phyloP scores from a whole-genome alignment of 2,888 invertebrate genomes.

The Coleophora flavipennella region DNA sequence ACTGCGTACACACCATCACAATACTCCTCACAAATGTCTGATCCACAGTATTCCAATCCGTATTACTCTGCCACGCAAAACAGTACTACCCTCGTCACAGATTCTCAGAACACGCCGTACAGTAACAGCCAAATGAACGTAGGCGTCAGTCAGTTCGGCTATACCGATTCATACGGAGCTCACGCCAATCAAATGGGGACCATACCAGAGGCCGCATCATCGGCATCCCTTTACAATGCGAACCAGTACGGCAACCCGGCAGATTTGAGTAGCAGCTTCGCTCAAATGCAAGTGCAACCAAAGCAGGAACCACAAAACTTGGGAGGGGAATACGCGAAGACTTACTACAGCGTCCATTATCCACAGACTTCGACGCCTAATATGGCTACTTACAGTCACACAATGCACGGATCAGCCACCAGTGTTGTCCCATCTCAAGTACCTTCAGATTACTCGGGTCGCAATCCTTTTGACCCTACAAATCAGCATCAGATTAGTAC shows the following conservation, averaged over 20 bases:
- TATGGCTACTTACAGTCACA: slow-evolving; percentile 45
- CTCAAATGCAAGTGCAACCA: slow-evolving; percentile 47
- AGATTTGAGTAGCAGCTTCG: slow-evolving; percentile 44
- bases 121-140: slow-evolving; percentile 3
- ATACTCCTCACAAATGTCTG: slow-evolving; percentile 33
- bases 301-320: slow-evolving; percentile 32
- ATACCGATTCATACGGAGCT: slow-evolving; percentile 25
- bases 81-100: slow-evolving; percentile 38
- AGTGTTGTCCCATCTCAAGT: slow-evolving; percentile 37
- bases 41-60: slow-evolving; percentile 43
- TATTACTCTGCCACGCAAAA: slow-evolving; percentile 48
- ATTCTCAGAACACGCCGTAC: slow-evolving; percentile 35
- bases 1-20: slow-evolving; percentile 52
- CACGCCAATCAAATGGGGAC: slow-evolving; percentile 22
- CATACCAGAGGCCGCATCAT: slow-evolving; percentile 29
- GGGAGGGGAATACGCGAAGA: slow-evolving; percentile 45
- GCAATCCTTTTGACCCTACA: slow-evolving; percentile 40
- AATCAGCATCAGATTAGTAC: slow-evolving; percentile 16
- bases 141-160: slow-evolving; percentile 2
- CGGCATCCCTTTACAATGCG: slow-evolving; percentile 21
- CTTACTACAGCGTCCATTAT: slow-evolving; percentile 49
- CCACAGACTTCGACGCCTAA: slow-evolving; percentile 40
- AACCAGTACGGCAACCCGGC: slow-evolving; percentile 27
- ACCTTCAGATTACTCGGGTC: slow-evolving; percentile 36
- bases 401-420: slow-evolving; percentile 35